Evolutionary conservation across 2,888 invertebrate species (phyloP).

Genomic region (Scaptomyza parva): DNA sequence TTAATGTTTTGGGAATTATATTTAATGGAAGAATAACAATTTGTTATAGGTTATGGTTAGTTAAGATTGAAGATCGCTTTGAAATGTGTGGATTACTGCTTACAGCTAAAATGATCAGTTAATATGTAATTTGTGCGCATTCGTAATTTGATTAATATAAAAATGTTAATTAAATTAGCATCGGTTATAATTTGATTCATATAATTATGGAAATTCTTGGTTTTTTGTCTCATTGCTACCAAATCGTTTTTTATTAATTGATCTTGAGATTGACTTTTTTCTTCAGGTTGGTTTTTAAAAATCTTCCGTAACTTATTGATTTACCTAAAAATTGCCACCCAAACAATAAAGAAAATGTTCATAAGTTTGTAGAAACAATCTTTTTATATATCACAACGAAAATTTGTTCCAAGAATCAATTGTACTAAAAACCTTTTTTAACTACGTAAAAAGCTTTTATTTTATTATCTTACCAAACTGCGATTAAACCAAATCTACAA

Average conservation of each 20-base stretch:
- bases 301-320: not conserved
- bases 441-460: not conserved
- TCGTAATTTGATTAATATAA: slow-evolving; percentile 6
- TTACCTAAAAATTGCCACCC: not conserved
- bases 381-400: no score
- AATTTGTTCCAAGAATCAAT: not conserved
- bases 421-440: not conserved
- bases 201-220: not conserved
- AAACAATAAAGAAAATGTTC: not conserved
- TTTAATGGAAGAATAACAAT: not conserved
- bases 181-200: slow-evolving; percentile 15
- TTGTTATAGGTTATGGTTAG: not conserved
- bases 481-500: slow-evolving; percentile 22
- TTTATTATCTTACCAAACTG: slow-evolving; percentile 6
- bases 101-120: not conserved
- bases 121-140: not conserved
- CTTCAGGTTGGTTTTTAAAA: not conserved
- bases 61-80: not conserved
- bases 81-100: not conserved
- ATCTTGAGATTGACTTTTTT: no score
- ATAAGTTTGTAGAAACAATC: not conserved
- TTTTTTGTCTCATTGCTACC: not conserved
- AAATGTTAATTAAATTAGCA: slow-evolving; percentile 26
- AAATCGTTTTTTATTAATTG: not conserved
- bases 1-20: not conserved